A percentile compares a stretch with the other conserved stretches of the same genome.
These are phyloP conservation scores for Drosophila albomicans DNA, from an alignment of 1,140 invertebrate species.

Conservation along the genomic window DNA sequence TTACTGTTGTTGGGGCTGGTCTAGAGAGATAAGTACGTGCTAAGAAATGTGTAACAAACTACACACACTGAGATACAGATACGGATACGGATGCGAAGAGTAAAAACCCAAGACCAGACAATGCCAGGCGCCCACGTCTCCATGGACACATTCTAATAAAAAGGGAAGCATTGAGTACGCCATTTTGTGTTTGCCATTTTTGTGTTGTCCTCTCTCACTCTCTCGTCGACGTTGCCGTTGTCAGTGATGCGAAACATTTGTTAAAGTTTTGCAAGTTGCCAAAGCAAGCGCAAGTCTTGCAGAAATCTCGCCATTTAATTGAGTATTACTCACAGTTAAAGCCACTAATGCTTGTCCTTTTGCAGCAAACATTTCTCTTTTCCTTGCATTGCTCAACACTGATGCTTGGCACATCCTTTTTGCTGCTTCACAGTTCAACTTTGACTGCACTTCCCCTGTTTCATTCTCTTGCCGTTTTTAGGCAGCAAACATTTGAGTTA, in stretches of 20 bases:
- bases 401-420: slow-evolving; percentile 33
- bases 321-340: neutral
- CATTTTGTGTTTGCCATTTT: slow-evolving; percentile 66
- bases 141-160: slow-evolving; percentile 80
- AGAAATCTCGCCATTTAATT: slow-evolving; percentile 6
- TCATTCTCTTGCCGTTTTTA: slow-evolving; percentile 20
- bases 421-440: slow-evolving; percentile 22
- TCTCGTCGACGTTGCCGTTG: neutral
- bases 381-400: slow-evolving; percentile 57
- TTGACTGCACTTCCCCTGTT: slow-evolving; percentile 1
- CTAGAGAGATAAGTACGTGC: slow-evolving; percentile 75
- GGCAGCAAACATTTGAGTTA: slow-evolving; percentile 71
- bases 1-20: slow-evolving; percentile 43
- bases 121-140: slow-evolving; percentile 76
- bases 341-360: neutral
- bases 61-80: slow-evolving; percentile 48
- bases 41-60: slow-evolving; percentile 76
- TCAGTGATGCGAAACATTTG: slow-evolving; percentile 56
- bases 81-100: slow-evolving; percentile 32
- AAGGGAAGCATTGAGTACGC: slow-evolving; percentile 69
- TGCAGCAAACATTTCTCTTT: neutral
- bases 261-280: slow-evolving; percentile 27
- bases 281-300: neutral
- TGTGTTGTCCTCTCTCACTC: slow-evolving; percentile 34
- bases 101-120: slow-evolving; percentile 49